These are phyloP conservation scores for Rostratula benghalensis DNA, from an alignment of 2,113 vertebrate genomes.

Conservation along the genomic window DNA sequence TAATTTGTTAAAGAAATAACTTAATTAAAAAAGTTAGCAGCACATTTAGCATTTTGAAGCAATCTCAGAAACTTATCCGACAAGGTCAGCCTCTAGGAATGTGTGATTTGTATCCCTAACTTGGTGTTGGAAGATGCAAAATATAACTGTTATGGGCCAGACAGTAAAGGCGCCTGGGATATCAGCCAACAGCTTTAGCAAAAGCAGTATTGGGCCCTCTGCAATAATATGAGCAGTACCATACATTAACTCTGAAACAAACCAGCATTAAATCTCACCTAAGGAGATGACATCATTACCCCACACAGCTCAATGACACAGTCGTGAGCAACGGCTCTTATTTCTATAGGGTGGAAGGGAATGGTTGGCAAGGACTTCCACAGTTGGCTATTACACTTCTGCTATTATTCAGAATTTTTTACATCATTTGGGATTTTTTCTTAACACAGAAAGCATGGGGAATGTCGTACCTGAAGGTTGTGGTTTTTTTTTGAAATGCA, in stretches of 20 bases:
- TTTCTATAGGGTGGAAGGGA: background rate
- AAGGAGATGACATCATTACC: background rate
- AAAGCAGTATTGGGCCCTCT: background rate
- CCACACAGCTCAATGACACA: background rate
- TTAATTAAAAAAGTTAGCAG: background rate
- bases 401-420: background rate
- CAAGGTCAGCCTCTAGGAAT: background rate
- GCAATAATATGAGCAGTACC: background rate
- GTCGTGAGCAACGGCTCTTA: background rate
- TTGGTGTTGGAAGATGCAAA: background rate
- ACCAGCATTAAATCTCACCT: background rate
- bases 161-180: background rate
- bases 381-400: background rate
- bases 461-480: background rate
- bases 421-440: background rate
- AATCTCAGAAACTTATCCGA: background rate
- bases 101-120: background rate
- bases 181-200: background rate
- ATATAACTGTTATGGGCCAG: background rate
- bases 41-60: background rate
- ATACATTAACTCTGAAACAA: background rate
- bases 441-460: background rate
- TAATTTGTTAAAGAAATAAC: background rate
- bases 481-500: constrained; percentile 27
- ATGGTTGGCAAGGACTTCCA: background rate